Conservation (phyloP, 2,888 invertebrate species). For the Lasius platythorax region DNA sequence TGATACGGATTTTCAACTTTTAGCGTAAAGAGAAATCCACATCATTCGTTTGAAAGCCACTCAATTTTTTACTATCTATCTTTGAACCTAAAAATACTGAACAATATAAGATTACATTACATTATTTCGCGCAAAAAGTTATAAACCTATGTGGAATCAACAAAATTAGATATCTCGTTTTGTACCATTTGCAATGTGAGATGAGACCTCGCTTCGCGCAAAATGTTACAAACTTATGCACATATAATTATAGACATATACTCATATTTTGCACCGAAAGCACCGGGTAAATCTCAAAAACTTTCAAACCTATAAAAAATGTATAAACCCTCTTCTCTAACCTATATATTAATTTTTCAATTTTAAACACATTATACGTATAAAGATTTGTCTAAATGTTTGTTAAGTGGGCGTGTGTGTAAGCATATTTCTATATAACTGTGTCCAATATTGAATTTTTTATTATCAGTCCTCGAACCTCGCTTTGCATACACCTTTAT, state of each 20-base stretch:
- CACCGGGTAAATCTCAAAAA: background rate
- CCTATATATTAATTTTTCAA: too few relatives aligned
- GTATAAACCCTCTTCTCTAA: background rate
- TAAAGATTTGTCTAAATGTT: too few relatives aligned
- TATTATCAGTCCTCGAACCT: background rate
- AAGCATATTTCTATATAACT: background rate
- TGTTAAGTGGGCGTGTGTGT: too few relatives aligned
- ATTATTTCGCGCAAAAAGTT: background rate
- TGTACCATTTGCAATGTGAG: background rate
- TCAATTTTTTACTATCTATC: background rate
- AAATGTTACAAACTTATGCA: background rate
- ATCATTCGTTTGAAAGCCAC: background rate
- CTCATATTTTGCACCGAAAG: background rate
- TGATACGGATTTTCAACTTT: background rate
- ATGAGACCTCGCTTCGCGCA: background rate
- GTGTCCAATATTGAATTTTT: background rate
- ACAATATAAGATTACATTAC: background rate
- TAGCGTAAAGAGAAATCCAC: background rate
- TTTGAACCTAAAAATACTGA: background rate
- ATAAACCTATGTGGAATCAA: background rate
- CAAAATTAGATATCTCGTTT: background rate
- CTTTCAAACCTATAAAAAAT: background rate
- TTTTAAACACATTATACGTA: too few relatives aligned
- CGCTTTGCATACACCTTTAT: too few relatives aligned
- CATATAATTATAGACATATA: too few relatives aligned